Percentiles rank a stretch among this genome's conserved stretches.
Evolutionary conservation across 2,888 invertebrate species (phyloP).

Genomic region (Athrips mouffetella): DNA sequence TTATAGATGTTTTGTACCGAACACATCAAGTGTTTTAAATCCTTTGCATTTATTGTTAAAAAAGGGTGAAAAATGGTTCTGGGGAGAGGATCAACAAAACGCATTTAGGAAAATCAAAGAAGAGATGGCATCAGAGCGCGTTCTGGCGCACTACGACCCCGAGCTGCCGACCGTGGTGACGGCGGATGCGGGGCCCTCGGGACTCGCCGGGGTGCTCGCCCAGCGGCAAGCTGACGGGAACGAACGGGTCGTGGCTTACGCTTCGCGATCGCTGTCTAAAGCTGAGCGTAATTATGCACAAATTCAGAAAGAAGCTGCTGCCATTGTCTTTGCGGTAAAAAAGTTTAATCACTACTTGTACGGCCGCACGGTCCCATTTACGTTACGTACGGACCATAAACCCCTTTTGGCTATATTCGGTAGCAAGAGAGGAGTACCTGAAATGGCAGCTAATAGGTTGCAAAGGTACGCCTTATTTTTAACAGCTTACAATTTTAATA

Average conservation of each 20-base stretch:
- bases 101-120: slow-evolving; percentile 12
- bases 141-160: slow-evolving; percentile 20
- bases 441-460: slow-evolving; percentile 15
- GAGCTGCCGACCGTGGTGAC: slow-evolving; percentile 6
- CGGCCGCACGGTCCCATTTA: slow-evolving; percentile 19
- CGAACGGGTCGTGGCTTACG: slow-evolving; percentile 18
- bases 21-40: slow-evolving; percentile 14
- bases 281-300: slow-evolving; percentile 20
- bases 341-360: slow-evolving; percentile 25
- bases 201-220: slow-evolving; percentile 20
- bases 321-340: slow-evolving; percentile 21
- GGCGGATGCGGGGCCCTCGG: slow-evolving; percentile 19
- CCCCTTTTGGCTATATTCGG: slow-evolving; percentile 22
- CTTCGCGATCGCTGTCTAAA: slow-evolving; percentile 11
- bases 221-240: slow-evolving; percentile 18
- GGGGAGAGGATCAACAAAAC: slow-evolving; percentile 11
- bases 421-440: slow-evolving; percentile 19
- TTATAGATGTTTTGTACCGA: slow-evolving; percentile 18
- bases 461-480: slow-evolving; percentile 1
- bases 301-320: slow-evolving; percentile 21
- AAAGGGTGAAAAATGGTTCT: slow-evolving; percentile 16
- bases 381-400: slow-evolving; percentile 21
- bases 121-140: slow-evolving; percentile 14
- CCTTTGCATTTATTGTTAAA: slow-evolving; percentile 15
- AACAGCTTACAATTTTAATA: not conserved